Conservation (phyloP, 2,888 invertebrate genomes). For the Synergus japonicus region DNA sequence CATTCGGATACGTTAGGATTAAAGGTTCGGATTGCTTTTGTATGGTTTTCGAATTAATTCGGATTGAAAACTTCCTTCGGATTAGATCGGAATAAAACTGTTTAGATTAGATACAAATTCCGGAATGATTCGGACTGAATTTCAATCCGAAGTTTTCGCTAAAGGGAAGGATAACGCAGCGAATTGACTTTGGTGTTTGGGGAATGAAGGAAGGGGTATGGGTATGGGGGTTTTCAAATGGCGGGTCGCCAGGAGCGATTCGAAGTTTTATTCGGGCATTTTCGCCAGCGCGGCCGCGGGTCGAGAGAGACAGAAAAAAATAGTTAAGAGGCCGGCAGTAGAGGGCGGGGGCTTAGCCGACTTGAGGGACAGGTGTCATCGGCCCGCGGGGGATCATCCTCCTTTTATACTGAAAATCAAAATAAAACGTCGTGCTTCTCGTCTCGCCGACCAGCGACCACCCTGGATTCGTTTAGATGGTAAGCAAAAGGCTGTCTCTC, state of each 20-base stretch:
- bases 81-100: too few relatives aligned
- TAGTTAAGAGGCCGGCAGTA: conserved; percentile 75
- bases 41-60: too few relatives aligned
- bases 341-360: conserved; percentile 72
- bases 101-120: too few relatives aligned
- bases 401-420: conserved; percentile 49
- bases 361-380: conserved; percentile 76
- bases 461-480: conserved; percentile 60
- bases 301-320: conserved; percentile 69
- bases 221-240: conserved; percentile 35
- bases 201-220: background rate
- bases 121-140: too few relatives aligned
- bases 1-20: too few relatives aligned
- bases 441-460: conserved; percentile 33
- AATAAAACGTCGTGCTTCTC: conserved; percentile 46
- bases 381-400: conserved; percentile 69
- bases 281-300: conserved; percentile 66
- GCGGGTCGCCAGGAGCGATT: conserved; percentile 62
- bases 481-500: conserved; percentile 54
- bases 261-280: conserved; percentile 70
- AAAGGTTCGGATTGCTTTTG: too few relatives aligned
- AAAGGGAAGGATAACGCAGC: background rate
- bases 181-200: background rate
- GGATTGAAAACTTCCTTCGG: too few relatives aligned
- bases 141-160: too few relatives aligned